Base-by-base conservation (phyloP, 2,888 invertebrate species). In the Nomada fucata region DNA sequence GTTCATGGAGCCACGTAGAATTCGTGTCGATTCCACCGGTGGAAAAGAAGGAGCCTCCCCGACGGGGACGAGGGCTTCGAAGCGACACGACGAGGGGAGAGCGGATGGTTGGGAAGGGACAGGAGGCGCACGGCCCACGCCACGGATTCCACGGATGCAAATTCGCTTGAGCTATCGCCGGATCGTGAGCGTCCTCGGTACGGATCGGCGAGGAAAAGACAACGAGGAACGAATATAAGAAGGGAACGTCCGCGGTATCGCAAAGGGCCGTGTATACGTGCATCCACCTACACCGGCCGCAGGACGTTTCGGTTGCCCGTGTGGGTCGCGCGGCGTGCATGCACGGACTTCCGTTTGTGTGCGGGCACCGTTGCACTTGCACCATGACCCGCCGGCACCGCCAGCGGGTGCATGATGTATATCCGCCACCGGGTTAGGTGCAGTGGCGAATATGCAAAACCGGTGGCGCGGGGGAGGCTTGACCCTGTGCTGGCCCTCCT, bases 61-160 rank as follows among this genome's bases (percentile, higher is more conserved):
- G 63, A 29, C n/a, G 57, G 61, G 7, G 52, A 29, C 29, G 67
- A 59, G 69, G 73, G 59, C 59, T 59, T 5, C 9, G 26, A 18
- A 55, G 64, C 44, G 50, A 50, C 70, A 68, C 29, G 83, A 60
- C 60, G 44, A 44, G 59, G 63, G 18, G 36, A 15, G 61, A 36
- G 44, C 15, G 68, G 67, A 64, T 50, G 64, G 57, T 44, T 20
- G 50, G 55, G 59, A 64, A 82, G 64, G 61, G 74, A 77, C 60
- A 77, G 65, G 69, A 78, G 85, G 81, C 72, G 68, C 76, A 83
- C 89, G 88, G 88, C 91, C 91, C 91, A 92, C 91, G 92, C 90
- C 86, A 88, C 76, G 91, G 91, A 93, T 93, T 93, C 93, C 93
- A 90, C 88, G 87, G 92, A 93, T 93, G 93, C 93, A 93, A 93